These are phyloP conservation scores for Machimus rusticus DNA, from an alignment of 2,888 invertebrate genomes.

Conservation along the genomic window DNA sequence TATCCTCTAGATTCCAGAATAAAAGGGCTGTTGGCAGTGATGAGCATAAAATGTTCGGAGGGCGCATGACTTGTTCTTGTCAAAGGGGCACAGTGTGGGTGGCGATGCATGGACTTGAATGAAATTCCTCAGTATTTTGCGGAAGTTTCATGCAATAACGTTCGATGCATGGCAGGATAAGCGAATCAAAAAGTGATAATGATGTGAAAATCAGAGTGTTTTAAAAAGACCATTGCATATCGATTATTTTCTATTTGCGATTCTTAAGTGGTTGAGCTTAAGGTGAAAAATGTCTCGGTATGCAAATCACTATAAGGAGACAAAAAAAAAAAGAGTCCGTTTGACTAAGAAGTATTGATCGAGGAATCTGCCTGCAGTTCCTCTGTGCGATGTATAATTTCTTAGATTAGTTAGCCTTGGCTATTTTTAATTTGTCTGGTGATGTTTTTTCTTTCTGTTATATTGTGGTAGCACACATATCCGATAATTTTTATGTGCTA, in stretches of 20 bases:
- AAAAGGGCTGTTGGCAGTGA: not conserved
- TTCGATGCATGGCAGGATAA: not conserved
- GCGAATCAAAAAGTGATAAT: not conserved
- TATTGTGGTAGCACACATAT: not conserved
- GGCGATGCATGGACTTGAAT: not conserved
- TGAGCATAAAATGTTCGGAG: not conserved
- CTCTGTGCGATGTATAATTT: not conserved
- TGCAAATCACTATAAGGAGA: not conserved
- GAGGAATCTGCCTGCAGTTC: not conserved
- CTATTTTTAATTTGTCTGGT: not conserved
- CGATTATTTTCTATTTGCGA: not conserved
- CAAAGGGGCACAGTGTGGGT: constrained; percentile 18
- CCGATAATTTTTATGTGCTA: not conserved
- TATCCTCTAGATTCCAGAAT: not conserved
- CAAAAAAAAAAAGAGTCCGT: not conserved
- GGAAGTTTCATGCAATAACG: not conserved
- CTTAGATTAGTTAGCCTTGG: not conserved
- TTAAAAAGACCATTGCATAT: constrained; percentile 1
- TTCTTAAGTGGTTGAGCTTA: constrained; percentile 6
- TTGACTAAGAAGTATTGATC: constrained; percentile 27
- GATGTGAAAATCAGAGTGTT: not conserved
- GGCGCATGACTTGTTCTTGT: constrained; percentile 43
- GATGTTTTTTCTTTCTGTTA: not conserved
- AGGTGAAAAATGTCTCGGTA: not conserved
- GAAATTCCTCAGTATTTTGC: constrained; percentile 20